phyloP scores from a whole-genome alignment of 2,113 vertebrate species.

The Himantopus leucocephalus region DNA sequence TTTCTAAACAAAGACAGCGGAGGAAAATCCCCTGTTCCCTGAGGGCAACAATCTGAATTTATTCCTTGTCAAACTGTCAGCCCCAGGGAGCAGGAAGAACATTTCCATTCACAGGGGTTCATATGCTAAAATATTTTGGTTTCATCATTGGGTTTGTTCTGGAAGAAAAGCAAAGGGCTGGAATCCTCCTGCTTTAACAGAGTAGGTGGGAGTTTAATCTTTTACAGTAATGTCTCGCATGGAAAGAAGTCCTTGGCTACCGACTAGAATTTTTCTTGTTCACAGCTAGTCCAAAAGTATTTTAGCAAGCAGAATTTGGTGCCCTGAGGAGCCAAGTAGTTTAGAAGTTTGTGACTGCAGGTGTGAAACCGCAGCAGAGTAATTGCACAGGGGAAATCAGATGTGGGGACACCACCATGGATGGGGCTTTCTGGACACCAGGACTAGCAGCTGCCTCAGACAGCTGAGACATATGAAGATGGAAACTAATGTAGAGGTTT shows the following conservation, averaged over 20 bases:
- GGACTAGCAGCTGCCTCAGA: background rate
- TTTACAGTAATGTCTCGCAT: background rate
- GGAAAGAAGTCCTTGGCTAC: background rate
- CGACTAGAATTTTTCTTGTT: background rate
- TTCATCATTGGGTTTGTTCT: background rate
- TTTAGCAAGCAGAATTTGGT: background rate
- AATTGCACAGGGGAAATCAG: background rate
- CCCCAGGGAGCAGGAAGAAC: background rate
- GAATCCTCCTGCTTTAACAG: background rate
- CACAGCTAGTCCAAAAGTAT: background rate
- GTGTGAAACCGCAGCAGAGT: background rate
- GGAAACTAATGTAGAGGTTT: background rate
- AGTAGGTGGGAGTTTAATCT: background rate
- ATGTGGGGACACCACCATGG: background rate
- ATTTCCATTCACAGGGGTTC: background rate
- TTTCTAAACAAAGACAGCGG: background rate
- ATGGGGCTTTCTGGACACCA: background rate
- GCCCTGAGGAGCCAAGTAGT: background rate
- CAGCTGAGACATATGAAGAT: background rate
- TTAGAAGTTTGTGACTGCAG: background rate
- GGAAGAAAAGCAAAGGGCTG: background rate
- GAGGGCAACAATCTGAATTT: background rate
- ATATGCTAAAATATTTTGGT: background rate
- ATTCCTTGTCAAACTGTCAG: background rate
- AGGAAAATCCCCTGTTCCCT: background rate